Percentiles rank a stretch among this genome's conserved stretches.
Conservation (phyloP, 2,113 vertebrate genomes). For the Gopherus evgoodei region DNA sequence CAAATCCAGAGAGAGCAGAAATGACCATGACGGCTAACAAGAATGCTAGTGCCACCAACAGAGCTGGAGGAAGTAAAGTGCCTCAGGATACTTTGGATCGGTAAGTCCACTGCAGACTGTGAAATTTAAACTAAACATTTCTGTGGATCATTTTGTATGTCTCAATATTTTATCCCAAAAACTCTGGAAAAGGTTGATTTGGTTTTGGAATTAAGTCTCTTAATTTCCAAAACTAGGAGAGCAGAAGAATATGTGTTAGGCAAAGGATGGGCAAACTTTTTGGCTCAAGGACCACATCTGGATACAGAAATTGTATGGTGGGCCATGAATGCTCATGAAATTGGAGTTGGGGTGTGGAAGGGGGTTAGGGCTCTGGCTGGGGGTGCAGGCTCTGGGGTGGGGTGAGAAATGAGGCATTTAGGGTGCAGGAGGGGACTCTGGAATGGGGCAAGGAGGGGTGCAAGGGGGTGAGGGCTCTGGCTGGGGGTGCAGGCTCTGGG, state of each 20-base stretch:
- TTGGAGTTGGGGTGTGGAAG: too few species aligned
- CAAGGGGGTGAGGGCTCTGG: too few species aligned
- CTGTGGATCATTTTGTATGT: not conserved
- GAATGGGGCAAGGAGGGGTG: too few species aligned
- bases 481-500: too few species aligned
- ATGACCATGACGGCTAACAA: constrained; percentile 99
- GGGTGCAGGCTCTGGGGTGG: too few species aligned
- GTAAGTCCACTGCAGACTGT: constrained; percentile 78
- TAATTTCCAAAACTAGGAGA: not conserved
- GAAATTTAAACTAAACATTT: not conserved
- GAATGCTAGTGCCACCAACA: constrained; percentile 88
- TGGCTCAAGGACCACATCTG: too few species aligned
- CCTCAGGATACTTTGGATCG: constrained; percentile 89
- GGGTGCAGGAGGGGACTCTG: too few species aligned
- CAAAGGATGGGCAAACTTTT: too few species aligned
- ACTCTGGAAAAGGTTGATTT: not conserved
- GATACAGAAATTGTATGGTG: too few species aligned
- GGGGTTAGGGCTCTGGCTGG: too few species aligned
- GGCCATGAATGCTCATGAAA: too few species aligned
- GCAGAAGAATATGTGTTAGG: not conserved
- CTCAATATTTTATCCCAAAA: not conserved
- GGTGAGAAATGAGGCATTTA: not conserved
- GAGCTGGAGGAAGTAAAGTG: constrained; percentile 90
- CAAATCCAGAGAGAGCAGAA: constrained; percentile 81
- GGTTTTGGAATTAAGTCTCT: not conserved